These are phyloP conservation scores for Drosophila elegans DNA, from an alignment of 1,140 invertebrate genomes.

Conservation along the genomic window DNA sequence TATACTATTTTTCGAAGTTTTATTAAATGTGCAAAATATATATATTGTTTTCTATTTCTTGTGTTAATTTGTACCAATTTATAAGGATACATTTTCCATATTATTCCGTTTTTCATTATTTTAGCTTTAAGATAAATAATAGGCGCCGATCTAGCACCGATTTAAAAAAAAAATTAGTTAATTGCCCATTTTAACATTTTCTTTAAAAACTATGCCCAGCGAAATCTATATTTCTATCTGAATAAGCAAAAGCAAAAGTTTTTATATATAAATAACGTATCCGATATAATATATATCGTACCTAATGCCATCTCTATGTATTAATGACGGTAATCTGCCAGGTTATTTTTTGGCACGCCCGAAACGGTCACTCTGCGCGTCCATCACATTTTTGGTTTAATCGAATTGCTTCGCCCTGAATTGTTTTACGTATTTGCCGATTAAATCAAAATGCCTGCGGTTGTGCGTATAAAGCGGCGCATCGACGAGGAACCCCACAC, in stretches of 20 bases:
- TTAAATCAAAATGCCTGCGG: slow-evolving; percentile 85
- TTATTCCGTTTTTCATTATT: too few relatives aligned
- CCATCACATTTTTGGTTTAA: slow-evolving; percentile 9
- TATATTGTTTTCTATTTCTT: too few relatives aligned
- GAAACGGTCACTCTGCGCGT: slow-evolving; percentile 19
- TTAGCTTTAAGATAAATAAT: too few relatives aligned
- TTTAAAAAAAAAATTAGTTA: too few relatives aligned
- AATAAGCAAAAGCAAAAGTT: not conserved
- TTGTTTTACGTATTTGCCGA: slow-evolving; percentile 13
- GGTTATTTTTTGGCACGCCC: slow-evolving; percentile 8
- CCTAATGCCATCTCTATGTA: not conserved
- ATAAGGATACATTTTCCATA: too few relatives aligned
- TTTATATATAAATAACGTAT: not conserved
- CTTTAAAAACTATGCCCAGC: too few relatives aligned
- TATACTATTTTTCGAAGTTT: too few relatives aligned
- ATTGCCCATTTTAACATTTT: too few relatives aligned
- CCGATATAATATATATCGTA: not conserved
- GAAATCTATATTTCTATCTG: too few relatives aligned
- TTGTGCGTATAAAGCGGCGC: slow-evolving; percentile 87
- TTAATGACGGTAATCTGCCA: not conserved
- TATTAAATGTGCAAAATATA: too few relatives aligned
- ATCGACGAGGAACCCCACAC: slow-evolving; percentile 86
- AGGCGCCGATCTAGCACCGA: too few relatives aligned
- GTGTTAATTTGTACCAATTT: too few relatives aligned
- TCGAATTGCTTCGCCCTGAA: not conserved